Conservation (phyloP, 2,113 vertebrate genomes). For the Zosterops borbonicus region DNA sequence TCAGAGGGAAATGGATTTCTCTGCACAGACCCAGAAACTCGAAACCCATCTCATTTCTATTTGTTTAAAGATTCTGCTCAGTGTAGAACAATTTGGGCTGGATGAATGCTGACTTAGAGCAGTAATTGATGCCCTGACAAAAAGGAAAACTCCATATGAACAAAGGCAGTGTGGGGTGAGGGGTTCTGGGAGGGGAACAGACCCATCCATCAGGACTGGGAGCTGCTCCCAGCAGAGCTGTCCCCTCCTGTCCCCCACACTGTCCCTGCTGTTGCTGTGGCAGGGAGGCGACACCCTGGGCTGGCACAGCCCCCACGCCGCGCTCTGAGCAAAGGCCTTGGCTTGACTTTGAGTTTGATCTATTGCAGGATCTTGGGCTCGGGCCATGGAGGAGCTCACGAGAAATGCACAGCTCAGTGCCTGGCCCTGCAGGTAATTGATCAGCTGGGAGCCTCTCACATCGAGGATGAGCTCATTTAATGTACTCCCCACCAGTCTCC, state of each 20-base stretch:
- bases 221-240: not conserved
- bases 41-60: not conserved
- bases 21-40: not conserved
- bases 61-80: not conserved
- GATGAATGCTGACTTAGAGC: not conserved
- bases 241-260: fast-evolving
- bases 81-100: not conserved
- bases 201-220: not conserved
- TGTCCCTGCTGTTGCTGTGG: not conserved
- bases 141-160: fast-evolving
- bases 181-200: not conserved
- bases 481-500: not conserved
- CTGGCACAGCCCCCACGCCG: not conserved
- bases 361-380: not conserved
- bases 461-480: not conserved
- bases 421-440: not conserved
- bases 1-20: not conserved
- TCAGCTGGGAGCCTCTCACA: not conserved
- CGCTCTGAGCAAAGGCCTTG: fast-evolving
- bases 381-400: not conserved
- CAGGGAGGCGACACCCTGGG: not conserved
- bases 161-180: not conserved
- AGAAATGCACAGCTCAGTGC: not conserved
- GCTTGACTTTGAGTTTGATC: not conserved
- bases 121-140: not conserved